Evolutionary conservation across 2,113 vertebrate genomes (phyloP), one percentile per base, ranked within the genome.

Genomic region (Pongo pygmaeus): DNA sequence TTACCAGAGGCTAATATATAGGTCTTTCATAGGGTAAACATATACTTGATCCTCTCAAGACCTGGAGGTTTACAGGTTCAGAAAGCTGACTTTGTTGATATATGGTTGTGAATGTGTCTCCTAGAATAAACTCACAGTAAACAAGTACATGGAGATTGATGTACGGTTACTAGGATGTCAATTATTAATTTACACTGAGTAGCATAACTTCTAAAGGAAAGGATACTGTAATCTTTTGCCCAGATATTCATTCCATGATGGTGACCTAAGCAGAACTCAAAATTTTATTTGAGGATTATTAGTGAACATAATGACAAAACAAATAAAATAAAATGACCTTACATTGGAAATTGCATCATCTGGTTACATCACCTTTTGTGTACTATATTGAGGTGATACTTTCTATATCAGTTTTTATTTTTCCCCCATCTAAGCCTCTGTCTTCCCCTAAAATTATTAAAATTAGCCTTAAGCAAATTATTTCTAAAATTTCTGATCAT

Each of bases 371-470:
- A 84, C 22, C 6, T 69, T 77, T 85, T 13, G 43, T 40, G 25
- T 69, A 35, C 20, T 38, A 55, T 79, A n/a, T 22, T 84, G 43
- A 14, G 1, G 3, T 79, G 48, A 79, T 38, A 81, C 10, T 55
- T 77, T 78, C 16, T 93, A 72, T 3, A 55, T 70, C 8, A 35
- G 11, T 35, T 27, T 27, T 92, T 79, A 8, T 11, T 64, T 75
- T 17, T 11, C 9, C 10, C 7, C 43, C 27, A 59, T 46, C 57
- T 93, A 9, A 89, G 43, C 40, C 22, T 6, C 38, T 18, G 55
- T 83, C 17, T 95, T 64, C 50, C 35, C 79, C 43, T 52, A 75
- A 94, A 94, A 61, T 74, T 30, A 77, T 78, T 83, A 70, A 96
- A 93, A 89, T 64, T 89, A 55, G 61, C 8, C 17, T 38, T 38